Evolutionary conservation across 1,140 invertebrate genomes (phyloP).

Genomic region (Andrena cerasifolii): DNA sequence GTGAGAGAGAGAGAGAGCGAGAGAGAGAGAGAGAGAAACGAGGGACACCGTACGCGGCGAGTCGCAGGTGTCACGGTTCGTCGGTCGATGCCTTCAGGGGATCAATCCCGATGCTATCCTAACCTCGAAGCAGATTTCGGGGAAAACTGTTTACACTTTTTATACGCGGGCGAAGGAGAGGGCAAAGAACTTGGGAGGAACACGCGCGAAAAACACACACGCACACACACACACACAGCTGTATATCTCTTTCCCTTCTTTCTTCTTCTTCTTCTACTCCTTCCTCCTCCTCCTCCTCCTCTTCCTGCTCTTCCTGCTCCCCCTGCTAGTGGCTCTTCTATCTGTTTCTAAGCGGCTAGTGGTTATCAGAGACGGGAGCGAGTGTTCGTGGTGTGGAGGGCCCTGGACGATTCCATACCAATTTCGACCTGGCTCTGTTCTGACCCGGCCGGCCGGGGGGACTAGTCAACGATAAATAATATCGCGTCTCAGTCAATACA

Average conservation of each 20-base stretch:
- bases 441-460: conserved; percentile 52
- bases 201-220: conserved; percentile 34
- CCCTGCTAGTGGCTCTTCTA: conserved; percentile 17
- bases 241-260: conserved; percentile 16
- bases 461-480: conserved; percentile 45
- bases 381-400: conserved; percentile 41
- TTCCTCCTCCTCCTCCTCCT: neutral
- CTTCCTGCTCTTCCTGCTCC: neutral
- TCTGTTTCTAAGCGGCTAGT: conserved; percentile 39
- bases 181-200: neutral
- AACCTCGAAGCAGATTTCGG: conserved; percentile 52
- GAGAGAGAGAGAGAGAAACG: neutral
- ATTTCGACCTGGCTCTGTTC: conserved; percentile 48
- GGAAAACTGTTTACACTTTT: conserved; percentile 48
- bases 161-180: neutral
- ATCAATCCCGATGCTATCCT: conserved; percentile 64
- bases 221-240: neutral
- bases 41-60: conserved; percentile 21
- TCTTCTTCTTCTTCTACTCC: neutral
- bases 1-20: conserved; percentile 8
- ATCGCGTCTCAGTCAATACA: conserved; percentile 57
- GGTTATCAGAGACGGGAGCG: conserved; percentile 47
- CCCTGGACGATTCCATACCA: conserved; percentile 66
- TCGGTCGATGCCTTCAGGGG: conserved; percentile 60
- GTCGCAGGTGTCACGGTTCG: conserved; percentile 61